These are phyloP conservation scores for Chironomus tepperi DNA, from an alignment of 1,140 invertebrate genomes.

Conservation along the genomic window DNA sequence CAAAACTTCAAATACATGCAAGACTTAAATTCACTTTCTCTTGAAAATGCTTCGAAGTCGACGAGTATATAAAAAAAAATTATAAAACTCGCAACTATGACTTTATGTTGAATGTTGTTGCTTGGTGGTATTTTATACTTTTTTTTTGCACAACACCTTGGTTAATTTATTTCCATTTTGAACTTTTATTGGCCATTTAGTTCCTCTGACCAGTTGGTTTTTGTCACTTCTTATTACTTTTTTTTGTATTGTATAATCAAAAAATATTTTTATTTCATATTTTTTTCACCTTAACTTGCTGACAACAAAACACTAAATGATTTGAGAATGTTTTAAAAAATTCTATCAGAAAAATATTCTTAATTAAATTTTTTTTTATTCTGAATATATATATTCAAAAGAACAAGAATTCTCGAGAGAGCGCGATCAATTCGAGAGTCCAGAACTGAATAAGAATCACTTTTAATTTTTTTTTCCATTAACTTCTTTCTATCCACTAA, in stretches of 20 bases:
- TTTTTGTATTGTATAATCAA: too few relatives aligned
- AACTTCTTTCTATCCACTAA: too few relatives aligned
- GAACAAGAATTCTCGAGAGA: not conserved
- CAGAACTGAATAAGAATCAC: not conserved
- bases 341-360: too few relatives aligned
- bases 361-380: too few relatives aligned
- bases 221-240: too few relatives aligned
- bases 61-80: not conserved
- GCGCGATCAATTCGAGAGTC: constrained; percentile 4
- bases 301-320: not conserved
- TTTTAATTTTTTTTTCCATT: too few relatives aligned
- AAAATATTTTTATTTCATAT: too few relatives aligned
- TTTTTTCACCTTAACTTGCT: not conserved
- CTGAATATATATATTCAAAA: too few relatives aligned
- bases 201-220: not conserved
- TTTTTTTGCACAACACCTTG: constrained; percentile 12
- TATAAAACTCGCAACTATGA: not conserved
- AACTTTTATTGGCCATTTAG: too few relatives aligned
- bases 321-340: too few relatives aligned
- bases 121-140: not conserved
- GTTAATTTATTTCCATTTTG: not conserved
- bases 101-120: not conserved
- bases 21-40: constrained; percentile 23
- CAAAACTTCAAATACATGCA: constrained; percentile 12
- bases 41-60: constrained; percentile 15